Base-by-base conservation (phyloP, 1,140 invertebrate species). In the Pristionchus pacificus region DNA sequence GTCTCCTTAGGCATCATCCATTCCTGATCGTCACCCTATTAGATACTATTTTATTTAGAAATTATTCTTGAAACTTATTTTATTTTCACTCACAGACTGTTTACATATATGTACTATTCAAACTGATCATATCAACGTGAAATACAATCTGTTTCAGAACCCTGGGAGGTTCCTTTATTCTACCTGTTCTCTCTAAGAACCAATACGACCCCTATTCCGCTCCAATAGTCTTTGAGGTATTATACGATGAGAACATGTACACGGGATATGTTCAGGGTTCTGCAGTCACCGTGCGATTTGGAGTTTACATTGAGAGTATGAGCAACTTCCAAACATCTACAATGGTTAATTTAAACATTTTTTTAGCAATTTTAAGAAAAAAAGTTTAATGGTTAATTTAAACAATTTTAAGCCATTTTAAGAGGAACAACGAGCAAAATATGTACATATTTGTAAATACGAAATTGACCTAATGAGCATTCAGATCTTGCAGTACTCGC, bases 241-340 rank as follows among this genome's bases (percentile, higher is more conserved):
- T 10, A 6, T 49, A 19, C 19, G 19, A 19, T 49, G 6, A 19
- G 19, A 49, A 19, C 6, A 49, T 49, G 38, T 10, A 49, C 19
- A 49, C 38, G 38, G 38, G 6, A 49, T 49, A 10, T 6, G 19
- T 49, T 49, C 6, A 49, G 38, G 81, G 81, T 27, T 79, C 77
- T 33, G 81, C 81, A 28, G 78, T 79, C 0, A 78, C 77, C 14
- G 80, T 83, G 0, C 67, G 81, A 38, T 83, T 83, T 64, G 81
- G 81, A 55, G 84, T 83, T 27, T 83, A 83, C 49, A 83, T 83
- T 24, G 81, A 83, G 49, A 78, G 76, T 14, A 83, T 83, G 80
- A 81, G 78, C 28, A 83, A 83, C 69, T 83, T 83, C 70, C 79
- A 84, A 70, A 84, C 81, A 3, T 75, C 78, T n/a, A 82, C 80